Evolutionary conservation across 2,888 invertebrate species (phyloP), one percentile per base, ranked within the genome.

Genomic region (Phrixothrix hirtus): DNA sequence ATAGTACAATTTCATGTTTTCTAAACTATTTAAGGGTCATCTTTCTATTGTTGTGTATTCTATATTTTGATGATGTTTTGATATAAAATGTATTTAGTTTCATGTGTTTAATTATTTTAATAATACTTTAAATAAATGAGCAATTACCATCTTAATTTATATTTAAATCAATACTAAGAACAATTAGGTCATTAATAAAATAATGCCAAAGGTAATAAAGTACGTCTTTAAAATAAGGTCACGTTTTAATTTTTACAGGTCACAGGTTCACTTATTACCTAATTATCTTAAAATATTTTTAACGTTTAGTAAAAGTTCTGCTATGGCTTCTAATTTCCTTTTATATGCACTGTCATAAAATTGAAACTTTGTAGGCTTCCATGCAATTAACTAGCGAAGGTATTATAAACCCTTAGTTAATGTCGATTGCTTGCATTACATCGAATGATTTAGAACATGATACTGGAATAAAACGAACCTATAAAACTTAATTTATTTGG

Each of bases 401-500:
- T 39, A 44, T 51, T 51, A 51, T 44, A 51, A 43, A 51, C 50
- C 44, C 34, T 51, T 44, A 51, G 50, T 44, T 51, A 44, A 51
- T 51, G 50, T 51, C 50, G 44, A 51, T 51, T 51, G 44, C 44
- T 51, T 51, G 39, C 50, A 44, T 32, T 44, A 34, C 43, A 49
- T 17, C 32, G 46, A 48, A 54, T 49, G 55, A 55, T 52, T 58
- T 58, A 55, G 51, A 52, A 58, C 58, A 46, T 58, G 55, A 55
- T 52, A 50, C 47, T 34, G 50, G 31, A 49, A 49, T 49, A 58
- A 58, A 58, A 56, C 45, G 53, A 43, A 45, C 46, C 53, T 47
- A 47, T 57, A 59, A 59, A 60, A 56, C 60, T 58, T 60, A 60
- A 60, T 60, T 58, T 58, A 58, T 52, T 54, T 49, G 56, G 48